A percentile compares a stretch with the other conserved stretches of the same genome.
Conservation (phyloP, 2,113 vertebrate genomes). For the Seriola quinqueradiata region DNA sequence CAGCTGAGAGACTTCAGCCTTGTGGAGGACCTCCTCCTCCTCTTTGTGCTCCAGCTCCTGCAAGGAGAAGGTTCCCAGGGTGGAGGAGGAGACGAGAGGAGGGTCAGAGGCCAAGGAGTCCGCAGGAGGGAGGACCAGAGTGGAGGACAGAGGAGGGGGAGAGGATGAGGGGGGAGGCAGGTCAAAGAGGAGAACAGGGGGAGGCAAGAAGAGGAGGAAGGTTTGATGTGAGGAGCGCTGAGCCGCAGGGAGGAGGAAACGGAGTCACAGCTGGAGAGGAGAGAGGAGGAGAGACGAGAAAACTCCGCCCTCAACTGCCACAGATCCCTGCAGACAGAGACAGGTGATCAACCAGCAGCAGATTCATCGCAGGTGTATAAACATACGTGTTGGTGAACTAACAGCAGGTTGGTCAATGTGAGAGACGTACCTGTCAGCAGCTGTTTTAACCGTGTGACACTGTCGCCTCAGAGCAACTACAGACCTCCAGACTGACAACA, state of each 20-base stretch:
- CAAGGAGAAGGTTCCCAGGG: slow-evolving; percentile 58
- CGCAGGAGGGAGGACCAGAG: neutral
- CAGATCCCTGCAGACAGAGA: slow-evolving; percentile 85
- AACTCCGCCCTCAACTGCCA: slow-evolving; percentile 89
- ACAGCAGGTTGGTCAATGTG: neutral
- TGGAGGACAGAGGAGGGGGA: slow-evolving; percentile 32
- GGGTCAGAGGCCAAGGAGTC: neutral
- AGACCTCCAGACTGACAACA: slow-evolving; percentile 87
- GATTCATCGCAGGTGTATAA: too few species aligned
- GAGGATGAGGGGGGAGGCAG: slow-evolving; percentile 34
- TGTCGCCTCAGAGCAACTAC: slow-evolving; percentile 87
- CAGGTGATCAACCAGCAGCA: neutral
- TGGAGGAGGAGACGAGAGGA: slow-evolving; percentile 14
- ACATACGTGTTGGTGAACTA: neutral
- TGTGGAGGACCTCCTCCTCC: slow-evolving; percentile 45
- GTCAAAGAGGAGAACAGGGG: slow-evolving; percentile 53
- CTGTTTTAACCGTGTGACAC: slow-evolving; percentile 89
- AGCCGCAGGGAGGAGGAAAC: slow-evolving; percentile 54
- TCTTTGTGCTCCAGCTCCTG: slow-evolving; percentile 71
- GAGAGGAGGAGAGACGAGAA: slow-evolving; percentile 85
- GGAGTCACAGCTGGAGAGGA: slow-evolving; percentile 83
- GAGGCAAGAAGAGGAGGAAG: slow-evolving; percentile 49
- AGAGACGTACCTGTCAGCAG: slow-evolving; percentile 87
- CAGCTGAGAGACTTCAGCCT: slow-evolving; percentile 69
- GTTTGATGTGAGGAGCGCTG: neutral